These are phyloP conservation scores for Spinus olivaceus DNA, from an alignment of 2,797 vertebrate species.

Conservation along the genomic window DNA sequence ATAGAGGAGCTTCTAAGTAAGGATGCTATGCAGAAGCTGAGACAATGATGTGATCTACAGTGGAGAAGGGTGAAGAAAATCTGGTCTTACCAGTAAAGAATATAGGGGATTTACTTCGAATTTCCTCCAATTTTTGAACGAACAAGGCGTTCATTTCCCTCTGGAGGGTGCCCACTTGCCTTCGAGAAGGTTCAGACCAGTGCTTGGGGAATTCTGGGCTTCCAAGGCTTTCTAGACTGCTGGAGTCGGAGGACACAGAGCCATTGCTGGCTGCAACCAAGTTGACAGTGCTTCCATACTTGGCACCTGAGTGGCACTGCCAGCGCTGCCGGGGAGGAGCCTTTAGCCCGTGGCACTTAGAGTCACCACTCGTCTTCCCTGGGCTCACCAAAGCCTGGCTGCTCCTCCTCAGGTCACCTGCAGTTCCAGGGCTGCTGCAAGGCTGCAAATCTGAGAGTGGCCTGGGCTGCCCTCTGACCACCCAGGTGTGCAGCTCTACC, in stretches of 20 bases:
- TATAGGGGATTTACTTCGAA: slow-evolving; percentile 92
- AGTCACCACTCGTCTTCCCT: slow-evolving; percentile 64
- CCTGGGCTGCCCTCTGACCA: slow-evolving; percentile 52
- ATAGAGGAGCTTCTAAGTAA: not conserved
- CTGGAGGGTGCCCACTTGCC: slow-evolving; percentile 90
- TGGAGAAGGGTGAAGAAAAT: slow-evolving; percentile 60
- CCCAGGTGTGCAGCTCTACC: slow-evolving; percentile 62
- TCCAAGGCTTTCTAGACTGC: slow-evolving; percentile 84
- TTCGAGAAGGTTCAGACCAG: slow-evolving; percentile 79
- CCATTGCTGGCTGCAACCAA: slow-evolving; percentile 67
- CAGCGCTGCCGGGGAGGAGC: slow-evolving; percentile 68
- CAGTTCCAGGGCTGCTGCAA: slow-evolving; percentile 33
- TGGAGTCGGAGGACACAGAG: slow-evolving; percentile 80
- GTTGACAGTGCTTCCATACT: slow-evolving; percentile 73
- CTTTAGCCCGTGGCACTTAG: slow-evolving; percentile 67
- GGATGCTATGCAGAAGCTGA: slow-evolving; percentile 17
- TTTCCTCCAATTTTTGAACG: slow-evolving; percentile 94
- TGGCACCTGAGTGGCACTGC: slow-evolving; percentile 69
- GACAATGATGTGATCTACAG: slow-evolving; percentile 36
- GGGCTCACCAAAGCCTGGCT: slow-evolving; percentile 51
- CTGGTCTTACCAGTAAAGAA: slow-evolving; percentile 91
- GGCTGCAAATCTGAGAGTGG: slow-evolving; percentile 18
- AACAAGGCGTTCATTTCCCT: slow-evolving; percentile 97
- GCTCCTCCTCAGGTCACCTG: slow-evolving; percentile 54
- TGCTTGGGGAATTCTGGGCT: slow-evolving; percentile 77